A percentile compares a stretch with the other conserved stretches of the same genome.
These are phyloP conservation scores for Forbesichthys papilliferus DNA, from an alignment of 2,113 vertebrate species.

Conservation along the genomic window DNA sequence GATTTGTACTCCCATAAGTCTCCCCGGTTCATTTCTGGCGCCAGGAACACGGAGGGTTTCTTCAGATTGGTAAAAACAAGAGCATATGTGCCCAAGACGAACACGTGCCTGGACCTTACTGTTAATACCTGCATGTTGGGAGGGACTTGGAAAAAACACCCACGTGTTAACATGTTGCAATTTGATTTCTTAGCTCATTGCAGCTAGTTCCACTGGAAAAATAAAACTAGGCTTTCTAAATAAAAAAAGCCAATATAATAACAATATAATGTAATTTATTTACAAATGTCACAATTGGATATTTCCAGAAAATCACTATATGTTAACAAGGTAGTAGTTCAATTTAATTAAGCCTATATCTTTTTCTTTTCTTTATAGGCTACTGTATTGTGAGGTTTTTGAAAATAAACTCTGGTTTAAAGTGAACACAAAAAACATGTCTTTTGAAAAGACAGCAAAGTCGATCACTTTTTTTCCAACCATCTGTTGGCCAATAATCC, in stretches of 20 bases:
- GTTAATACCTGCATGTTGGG: constrained; percentile 15
- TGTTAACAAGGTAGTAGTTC: background rate
- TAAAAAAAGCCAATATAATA: too few species aligned
- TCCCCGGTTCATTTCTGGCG: constrained; percentile 37
- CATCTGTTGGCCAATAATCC: too few species aligned
- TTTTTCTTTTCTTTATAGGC: background rate
- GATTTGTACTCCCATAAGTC: background rate
- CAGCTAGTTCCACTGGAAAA: constrained; percentile 22
- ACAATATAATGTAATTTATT: background rate
- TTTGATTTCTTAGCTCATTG: constrained; percentile 34
- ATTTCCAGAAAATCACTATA: background rate
- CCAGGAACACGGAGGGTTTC: constrained; percentile 42
- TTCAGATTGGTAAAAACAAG: constrained; percentile 42
- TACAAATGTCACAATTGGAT: background rate
- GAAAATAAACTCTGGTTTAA: constrained; percentile 13
- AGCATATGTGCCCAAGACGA: constrained; percentile 1
- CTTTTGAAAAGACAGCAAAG: constrained; percentile 1
- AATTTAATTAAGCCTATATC: background rate
- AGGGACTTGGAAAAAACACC: constrained; percentile 30
- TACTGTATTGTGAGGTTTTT: constrained; percentile 21
- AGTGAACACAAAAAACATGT: constrained; percentile 7
- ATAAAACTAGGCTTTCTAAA: too few species aligned
- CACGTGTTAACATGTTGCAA: constrained; percentile 34
- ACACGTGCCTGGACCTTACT: constrained; percentile 13
- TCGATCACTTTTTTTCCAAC: too few species aligned